Percentiles rank a stretch among this genome's conserved stretches.
Evolutionary conservation across 2,888 invertebrate species (phyloP).

Genomic region (Willowsia nigromaculata): DNA sequence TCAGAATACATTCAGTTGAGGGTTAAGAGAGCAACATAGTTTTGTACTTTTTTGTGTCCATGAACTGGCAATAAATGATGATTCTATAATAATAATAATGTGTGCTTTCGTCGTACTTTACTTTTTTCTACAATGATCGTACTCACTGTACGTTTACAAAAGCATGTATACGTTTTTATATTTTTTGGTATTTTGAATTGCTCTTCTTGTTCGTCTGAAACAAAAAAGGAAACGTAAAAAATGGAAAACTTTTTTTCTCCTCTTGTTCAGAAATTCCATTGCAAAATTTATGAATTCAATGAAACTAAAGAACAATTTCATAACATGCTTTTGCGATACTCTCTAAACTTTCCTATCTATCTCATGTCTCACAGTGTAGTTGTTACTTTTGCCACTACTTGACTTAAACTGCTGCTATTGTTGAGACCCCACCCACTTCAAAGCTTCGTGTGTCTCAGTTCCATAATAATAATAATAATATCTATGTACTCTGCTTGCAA

Average conservation of each 20-base stretch:
- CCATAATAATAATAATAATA: conserved; percentile 6
- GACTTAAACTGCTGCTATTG: too few species aligned
- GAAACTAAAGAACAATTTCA: conserved; percentile 70
- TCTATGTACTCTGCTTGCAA: background rate
- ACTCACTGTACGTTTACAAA: background rate
- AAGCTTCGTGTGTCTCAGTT: too few species aligned
- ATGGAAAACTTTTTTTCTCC: conserved; percentile 32
- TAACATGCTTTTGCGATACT: conserved; percentile 47
- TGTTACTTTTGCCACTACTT: too few species aligned
- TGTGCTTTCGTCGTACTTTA: background rate
- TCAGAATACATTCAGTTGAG: too few species aligned
- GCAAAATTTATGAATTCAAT: conserved; percentile 70
- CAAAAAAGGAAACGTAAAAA: conserved; percentile 48
- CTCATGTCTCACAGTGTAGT: too few species aligned
- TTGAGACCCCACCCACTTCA: too few species aligned
- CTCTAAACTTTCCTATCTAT: conserved; percentile 32
- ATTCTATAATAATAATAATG: conserved; percentile 19
- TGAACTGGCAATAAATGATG: conserved; percentile 45
- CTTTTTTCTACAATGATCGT: background rate
- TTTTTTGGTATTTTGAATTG: conserved; percentile 35
- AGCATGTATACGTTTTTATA: background rate
- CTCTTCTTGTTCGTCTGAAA: conserved; percentile 18
- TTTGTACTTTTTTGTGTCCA: conserved; percentile 2
- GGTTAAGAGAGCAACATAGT: background rate
- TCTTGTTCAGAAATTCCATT: conserved; percentile 58